A percentile compares a stretch with the other conserved stretches of the same genome.
Conservation (phyloP, 53 echinoderm and acorn worm genomes). For the Temnopleurus reevesii region DNA sequence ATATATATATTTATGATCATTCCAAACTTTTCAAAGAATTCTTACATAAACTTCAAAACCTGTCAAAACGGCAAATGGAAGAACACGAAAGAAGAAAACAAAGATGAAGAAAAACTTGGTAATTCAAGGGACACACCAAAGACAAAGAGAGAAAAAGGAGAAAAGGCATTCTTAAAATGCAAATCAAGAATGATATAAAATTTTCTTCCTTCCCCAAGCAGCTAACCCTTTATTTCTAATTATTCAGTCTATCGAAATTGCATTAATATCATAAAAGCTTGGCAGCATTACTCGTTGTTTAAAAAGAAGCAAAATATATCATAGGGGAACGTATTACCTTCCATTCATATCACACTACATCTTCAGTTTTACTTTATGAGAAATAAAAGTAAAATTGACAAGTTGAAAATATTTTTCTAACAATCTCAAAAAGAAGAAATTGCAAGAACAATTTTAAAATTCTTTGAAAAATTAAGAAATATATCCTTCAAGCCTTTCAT, state of each 20-base stretch:
- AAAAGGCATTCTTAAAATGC: not conserved
- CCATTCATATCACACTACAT: conserved; percentile 8
- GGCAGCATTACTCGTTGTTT: not conserved
- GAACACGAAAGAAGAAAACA: not conserved
- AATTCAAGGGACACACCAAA: not conserved
- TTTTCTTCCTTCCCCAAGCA: not conserved
- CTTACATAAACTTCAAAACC: conserved; percentile 57
- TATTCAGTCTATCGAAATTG: not conserved
- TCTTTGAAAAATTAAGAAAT: too few species aligned
- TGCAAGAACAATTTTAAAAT: too few species aligned
- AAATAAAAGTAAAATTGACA: not conserved
- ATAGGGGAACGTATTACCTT: too few species aligned
- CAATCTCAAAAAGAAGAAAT: too few species aligned
- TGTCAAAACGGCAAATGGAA: not conserved
- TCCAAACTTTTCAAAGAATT: conserved; percentile 12
- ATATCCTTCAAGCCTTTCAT: too few species aligned
- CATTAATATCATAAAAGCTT: not conserved
- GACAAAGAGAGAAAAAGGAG: not conserved
- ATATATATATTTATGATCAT: not conserved
- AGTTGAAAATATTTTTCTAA: too few species aligned
- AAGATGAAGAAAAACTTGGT: not conserved
- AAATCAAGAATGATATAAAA: not conserved
- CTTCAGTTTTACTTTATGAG: not conserved
- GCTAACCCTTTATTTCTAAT: not conserved
- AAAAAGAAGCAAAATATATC: too few species aligned